Evolutionary conservation across 2,113 vertebrate genomes (phyloP).

Genomic region (Mastomys coucha): DNA sequence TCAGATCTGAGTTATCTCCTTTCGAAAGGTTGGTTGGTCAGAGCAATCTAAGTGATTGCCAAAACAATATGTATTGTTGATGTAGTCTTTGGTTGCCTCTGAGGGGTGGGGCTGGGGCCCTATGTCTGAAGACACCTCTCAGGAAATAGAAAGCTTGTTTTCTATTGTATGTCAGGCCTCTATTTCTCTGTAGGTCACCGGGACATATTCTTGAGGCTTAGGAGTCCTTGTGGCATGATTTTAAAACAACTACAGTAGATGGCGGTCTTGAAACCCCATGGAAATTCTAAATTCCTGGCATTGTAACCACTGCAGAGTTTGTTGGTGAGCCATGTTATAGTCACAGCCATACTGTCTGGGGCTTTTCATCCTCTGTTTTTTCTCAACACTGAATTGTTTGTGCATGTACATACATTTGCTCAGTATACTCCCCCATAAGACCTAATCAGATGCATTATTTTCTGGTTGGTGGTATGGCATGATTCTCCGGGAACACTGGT

Average conservation of each 20-base stretch:
- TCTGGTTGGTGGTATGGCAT: neutral
- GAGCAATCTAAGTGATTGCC: neutral
- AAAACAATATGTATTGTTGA: neutral
- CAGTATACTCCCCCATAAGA: neutral
- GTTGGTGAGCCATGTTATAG: neutral
- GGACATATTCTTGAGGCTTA: neutral
- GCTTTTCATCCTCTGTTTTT: neutral
- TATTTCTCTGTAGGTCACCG: constrained; percentile 5
- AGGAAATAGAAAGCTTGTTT: neutral
- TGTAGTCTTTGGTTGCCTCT: neutral
- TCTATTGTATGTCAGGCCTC: neutral
- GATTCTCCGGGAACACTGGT: neutral
- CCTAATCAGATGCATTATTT: neutral
- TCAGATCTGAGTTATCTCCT: neutral
- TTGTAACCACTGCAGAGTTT: neutral
- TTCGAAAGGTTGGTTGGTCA: neutral
- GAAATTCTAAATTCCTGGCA: neutral
- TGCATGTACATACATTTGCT: accelerated
- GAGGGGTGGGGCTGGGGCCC: too few species aligned
- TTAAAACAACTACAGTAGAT: neutral
- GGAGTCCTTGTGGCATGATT: neutral
- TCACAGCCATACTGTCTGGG: neutral
- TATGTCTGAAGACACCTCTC: neutral
- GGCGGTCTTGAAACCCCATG: neutral
- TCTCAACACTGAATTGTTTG: neutral